Base-by-base conservation (phyloP, 2,113 vertebrate species). In the Microcebus griseorufus region DNA sequence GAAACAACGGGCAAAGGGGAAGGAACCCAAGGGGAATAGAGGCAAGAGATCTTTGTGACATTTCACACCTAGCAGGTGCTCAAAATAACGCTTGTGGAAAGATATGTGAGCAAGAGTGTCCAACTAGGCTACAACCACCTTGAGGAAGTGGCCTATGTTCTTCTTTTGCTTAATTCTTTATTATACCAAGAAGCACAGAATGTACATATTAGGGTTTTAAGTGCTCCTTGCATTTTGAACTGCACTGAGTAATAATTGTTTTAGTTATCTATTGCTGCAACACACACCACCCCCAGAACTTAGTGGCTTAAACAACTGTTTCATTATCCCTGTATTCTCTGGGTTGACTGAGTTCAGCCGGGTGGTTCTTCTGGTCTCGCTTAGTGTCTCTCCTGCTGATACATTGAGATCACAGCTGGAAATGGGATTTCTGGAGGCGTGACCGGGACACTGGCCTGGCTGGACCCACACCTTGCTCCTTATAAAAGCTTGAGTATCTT, bases 61-160 rank as follows among this genome's bases (percentile, higher is more conserved):
- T n/a, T n/a, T n/a, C 20, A 3, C 2, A 3, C 11, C 0, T 0
- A 39, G 67, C 3, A 34, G 70, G 60, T 3, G 0, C 72, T n/a
- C 37, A 17, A 1, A 79, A 45, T 5, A 45, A 17, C 7, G n/a
- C 16, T 16, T 42, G 13, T 34, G 10, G 48, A 34, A 29, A 81
- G 67, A 37, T 12, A 4, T 0, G 3, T 51, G 75, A 55, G 17
- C 8, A 23, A 13, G 25, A 14, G 4, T 7, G 10, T 29, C 48
- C 69, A 48, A 3, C 14, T 2, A 13, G 62, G 9, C 34, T 29
- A 42, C 13, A 27, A 0, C 7, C 16, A 20, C 27, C 48, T 73
- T 0, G 3, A 22, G 25, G 79, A 69, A 11, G 1, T 1, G 16
- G 69, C 18, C n/a, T 39, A 0, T 14, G 55, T 27, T 51, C 51